Evolutionary conservation across 1,140 invertebrate species (phyloP).

Genomic region (Metopolophium dirhodum): DNA sequence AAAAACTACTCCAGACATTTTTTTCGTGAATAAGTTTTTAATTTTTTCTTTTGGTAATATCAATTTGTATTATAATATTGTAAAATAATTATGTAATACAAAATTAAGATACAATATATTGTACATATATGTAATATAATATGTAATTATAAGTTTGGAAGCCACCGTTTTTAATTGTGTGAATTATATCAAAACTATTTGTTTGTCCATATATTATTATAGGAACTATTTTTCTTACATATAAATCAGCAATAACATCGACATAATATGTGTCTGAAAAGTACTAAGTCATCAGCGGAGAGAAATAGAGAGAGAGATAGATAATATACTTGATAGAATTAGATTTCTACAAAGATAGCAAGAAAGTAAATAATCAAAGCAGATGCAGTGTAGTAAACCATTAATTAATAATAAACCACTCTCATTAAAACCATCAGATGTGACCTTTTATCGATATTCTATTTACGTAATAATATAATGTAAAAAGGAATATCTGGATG

Average conservation of each 20-base stretch:
- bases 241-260: too few species aligned
- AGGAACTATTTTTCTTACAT: too few species aligned
- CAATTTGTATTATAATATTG: background rate
- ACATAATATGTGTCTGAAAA: background rate
- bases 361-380: background rate
- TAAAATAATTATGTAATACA: background rate
- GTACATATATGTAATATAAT: background rate
- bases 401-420: background rate
- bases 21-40: background rate
- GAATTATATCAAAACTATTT: background rate
- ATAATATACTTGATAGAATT: too few species aligned
- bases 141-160: background rate
- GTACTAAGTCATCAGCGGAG: background rate
- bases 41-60: background rate
- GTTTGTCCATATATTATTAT: too few species aligned
- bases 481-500: background rate
- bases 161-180: background rate
- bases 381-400: fast-evolving
- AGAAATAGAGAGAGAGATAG: background rate
- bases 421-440: background rate
- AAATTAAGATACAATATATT: background rate
- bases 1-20: background rate
- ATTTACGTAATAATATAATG: too few species aligned
- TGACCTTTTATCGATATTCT: background rate
- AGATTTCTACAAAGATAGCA: background rate